Evolutionary conservation across 2,888 invertebrate species (phyloP), one percentile per base, ranked within the genome.

Genomic region (Scaptomyza cyrtandrae): DNA sequence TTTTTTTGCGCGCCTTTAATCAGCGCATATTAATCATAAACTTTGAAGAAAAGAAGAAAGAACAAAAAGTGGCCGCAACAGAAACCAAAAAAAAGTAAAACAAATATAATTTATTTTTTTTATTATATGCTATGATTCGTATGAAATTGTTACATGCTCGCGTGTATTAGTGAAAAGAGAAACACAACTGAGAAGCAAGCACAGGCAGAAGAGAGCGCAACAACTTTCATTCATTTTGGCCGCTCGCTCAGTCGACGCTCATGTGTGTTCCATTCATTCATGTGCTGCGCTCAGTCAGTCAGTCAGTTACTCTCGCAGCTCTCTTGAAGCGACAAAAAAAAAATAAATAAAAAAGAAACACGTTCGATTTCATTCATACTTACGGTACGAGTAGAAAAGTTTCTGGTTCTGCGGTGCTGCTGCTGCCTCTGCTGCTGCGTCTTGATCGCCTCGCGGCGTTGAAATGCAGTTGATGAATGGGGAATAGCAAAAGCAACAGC

Each of bases 361-460:
- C 86, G 86, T 86, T 86, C 86, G 86, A 83, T 86, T 86, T 86
- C 86, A 86, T 86, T 89, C 89, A 89, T 89, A 76, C 87, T 85
- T 76, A 65, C 75, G 70, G 44, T 49, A 55, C 69, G 78, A 85
- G 85, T 71, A 86, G 71, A 75, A 73, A 84, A 76, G 64, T 88
- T 83, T 80, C 71, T 83, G 80, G 80, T 77, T 83, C 86, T 78
- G 67, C 46, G 46, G 41, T 44, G 50, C 31, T 27, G 69, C 39
- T 54, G 69, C 24, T 35, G 62, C 54, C 59, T 56, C 56, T 63
- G 69, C 19, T 39, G 56, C 19, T 27, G 62, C 56, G 63, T 65
- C 66, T 68, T 76, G 79, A 80, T 75, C 79, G 71, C 67, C 75
- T 87, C 74, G 80, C 86, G 86, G 88, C 88, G 86, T 83, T 86